These are phyloP conservation scores for Meloidogyne exigua DNA, from an alignment of 1,140 invertebrate species.

Conservation along the genomic window DNA sequence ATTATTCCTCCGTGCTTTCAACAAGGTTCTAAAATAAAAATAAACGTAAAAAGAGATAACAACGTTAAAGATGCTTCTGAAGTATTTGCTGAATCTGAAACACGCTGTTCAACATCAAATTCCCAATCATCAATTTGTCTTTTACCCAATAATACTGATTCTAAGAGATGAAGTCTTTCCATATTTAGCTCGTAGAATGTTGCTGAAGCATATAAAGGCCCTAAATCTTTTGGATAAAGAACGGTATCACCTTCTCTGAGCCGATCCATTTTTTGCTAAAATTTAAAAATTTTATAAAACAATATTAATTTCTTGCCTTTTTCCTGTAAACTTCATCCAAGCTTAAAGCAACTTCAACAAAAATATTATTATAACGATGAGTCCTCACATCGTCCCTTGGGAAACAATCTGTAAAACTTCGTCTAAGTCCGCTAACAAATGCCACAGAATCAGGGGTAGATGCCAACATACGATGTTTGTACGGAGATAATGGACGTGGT, in stretches of 20 bases:
- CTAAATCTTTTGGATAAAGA: neutral
- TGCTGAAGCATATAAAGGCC: constrained; percentile 14
- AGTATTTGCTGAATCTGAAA: constrained; percentile 14
- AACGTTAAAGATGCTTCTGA: constrained; percentile 8
- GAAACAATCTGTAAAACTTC: constrained; percentile 12
- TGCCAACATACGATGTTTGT: neutral
- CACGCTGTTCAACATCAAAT: constrained; percentile 17
- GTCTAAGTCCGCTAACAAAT: constrained; percentile 8
- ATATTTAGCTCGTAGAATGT: constrained; percentile 20
- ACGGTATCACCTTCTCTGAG: constrained; percentile 19
- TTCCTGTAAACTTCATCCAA: constrained; percentile 9
- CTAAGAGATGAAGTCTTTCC: constrained; percentile 4
- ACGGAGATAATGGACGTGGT: neutral
- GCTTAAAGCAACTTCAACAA: constrained; percentile 21
- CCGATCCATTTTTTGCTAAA: constrained; percentile 22
- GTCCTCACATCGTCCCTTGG: constrained; percentile 7
- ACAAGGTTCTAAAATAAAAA: neutral
- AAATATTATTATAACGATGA: constrained; percentile 20
- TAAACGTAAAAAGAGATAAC: too few species aligned
- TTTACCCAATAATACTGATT: constrained; percentile 15
- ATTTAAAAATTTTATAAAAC: neutral
- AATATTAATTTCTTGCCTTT: neutral
- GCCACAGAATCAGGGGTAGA: constrained; percentile 4
- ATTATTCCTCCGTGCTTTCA: constrained; percentile 14
- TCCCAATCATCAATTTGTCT: constrained; percentile 21